Evolutionary conservation across 2,888 invertebrate species (phyloP).

Genomic region (Stomorhina lunata): DNA sequence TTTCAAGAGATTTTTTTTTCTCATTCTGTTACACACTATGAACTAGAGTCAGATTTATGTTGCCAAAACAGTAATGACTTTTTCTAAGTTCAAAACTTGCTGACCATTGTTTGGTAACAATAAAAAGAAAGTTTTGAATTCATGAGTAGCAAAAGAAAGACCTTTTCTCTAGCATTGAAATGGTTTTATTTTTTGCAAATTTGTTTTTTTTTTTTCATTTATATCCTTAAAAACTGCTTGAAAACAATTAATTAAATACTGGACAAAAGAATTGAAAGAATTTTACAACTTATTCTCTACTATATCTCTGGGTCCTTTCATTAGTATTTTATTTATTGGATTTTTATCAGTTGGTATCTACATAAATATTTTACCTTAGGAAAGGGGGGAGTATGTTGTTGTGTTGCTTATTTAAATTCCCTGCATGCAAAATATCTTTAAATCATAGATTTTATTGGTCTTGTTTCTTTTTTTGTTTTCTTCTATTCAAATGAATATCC

Average conservation of each 20-base stretch:
- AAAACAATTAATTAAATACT: constrained; percentile 48
- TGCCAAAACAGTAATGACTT: constrained; percentile 43
- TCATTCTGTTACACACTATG: background rate
- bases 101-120: constrained; percentile 43
- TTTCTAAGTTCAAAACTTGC: constrained; percentile 23
- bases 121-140: constrained; percentile 33
- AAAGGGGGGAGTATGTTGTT: constrained; percentile 24
- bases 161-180: constrained; percentile 31
- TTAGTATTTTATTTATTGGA: background rate
- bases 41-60: background rate
- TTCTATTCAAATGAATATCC: constrained; percentile 45
- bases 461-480: background rate
- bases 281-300: background rate
- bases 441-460: constrained; percentile 58
- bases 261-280: constrained; percentile 1
- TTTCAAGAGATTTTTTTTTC: constrained; percentile 6
- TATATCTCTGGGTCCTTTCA: background rate
- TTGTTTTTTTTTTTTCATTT: background rate
- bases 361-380: background rate
- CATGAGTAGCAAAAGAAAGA: background rate
- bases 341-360: constrained; percentile 32
- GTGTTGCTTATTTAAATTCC: constrained; percentile 34
- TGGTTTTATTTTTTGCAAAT: background rate
- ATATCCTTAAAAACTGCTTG: background rate
- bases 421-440: constrained; percentile 53